Percentiles rank a stretch among this genome's conserved stretches.
Evolutionary conservation across 2,888 invertebrate species (phyloP).

Genomic region (Bhutanitis thaidina): DNA sequence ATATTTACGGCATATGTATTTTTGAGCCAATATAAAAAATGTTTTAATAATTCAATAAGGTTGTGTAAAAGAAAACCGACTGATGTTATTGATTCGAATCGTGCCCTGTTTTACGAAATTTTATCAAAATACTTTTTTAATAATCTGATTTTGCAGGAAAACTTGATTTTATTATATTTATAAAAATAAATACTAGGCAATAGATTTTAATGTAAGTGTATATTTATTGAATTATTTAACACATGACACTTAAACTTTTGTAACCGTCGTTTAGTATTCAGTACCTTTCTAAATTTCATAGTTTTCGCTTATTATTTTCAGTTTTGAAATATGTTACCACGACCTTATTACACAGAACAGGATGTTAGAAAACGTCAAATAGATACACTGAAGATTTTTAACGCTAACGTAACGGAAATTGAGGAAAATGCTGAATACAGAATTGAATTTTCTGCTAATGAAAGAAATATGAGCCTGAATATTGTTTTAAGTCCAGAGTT

Average conservation of each 20-base stretch:
- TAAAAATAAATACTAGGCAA: background rate
- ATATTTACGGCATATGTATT: no score
- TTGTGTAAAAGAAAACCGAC: background rate
- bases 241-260: no score
- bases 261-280: no score
- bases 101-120: conserved; percentile 1
- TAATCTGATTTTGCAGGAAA: background rate
- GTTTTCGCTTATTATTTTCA: background rate
- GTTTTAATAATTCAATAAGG: no score
- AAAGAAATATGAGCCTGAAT: conserved; percentile 82
- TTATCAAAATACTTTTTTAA: background rate
- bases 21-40: no score
- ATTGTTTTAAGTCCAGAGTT: conserved; percentile 85
- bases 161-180: background rate
- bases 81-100: background rate
- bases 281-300: no score
- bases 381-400: conserved; percentile 90
- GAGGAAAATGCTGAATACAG: conserved; percentile 86
- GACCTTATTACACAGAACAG: conserved; percentile 76
- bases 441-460: conserved; percentile 83
- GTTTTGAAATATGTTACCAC: conserved; percentile 66
- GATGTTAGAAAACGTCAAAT: conserved; percentile 86
- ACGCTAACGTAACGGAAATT: conserved; percentile 88
- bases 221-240: no score
- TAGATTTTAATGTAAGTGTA: background rate